Base-by-base conservation (phyloP, 1,140 invertebrate genomes). In the Caenorhabditis tropicalis region DNA sequence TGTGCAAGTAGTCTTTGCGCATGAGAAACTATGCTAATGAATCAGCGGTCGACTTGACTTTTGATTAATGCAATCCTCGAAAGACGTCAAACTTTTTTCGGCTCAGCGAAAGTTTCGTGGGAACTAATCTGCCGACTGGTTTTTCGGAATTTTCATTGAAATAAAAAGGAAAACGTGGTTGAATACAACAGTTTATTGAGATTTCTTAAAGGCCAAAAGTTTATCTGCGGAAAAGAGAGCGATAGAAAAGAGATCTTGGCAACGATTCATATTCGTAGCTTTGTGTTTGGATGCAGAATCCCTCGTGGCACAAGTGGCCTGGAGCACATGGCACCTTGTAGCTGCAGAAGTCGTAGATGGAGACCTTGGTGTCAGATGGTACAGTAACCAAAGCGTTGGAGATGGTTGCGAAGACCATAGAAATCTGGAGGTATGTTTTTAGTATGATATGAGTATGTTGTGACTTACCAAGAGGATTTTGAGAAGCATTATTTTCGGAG, bases 331-430 rank as follows among this genome's bases (percentile, higher is more conserved):
- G 60, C 15, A 70, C 60, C 33, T 70, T 70, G 12, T 5, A 36
- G 31, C 60, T 36, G 19, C 60, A 70, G 60, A 70, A 70, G 31
- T 70, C 60, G 60, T 70, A 70, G 33, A 70, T 70, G 33, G 60
- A 70, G 5, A 70, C 60, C 39, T 70, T 70, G 31, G 60, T 36
- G 15, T 70, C 60, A 10, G 60, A 70, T 70, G 60, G 60, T 33
- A 36, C 4, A 36, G 60, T 36, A 4, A 39, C 33, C 31, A 33
- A 19, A 3, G 24, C 24, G 12, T 60, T 24, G 12, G 56, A 60
- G 24, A 60, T 60, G 56, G 15, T 31, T 4, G 27, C 9, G n/a
- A 29, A 31, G 12, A 60, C 7, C 9, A 31, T 9, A 31, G 56
- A 24, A 19, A 31, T 31, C 56, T 60, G 27, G 10, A 60, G 19